A percentile compares a stretch with the other conserved stretches of the same genome.
These are phyloP conservation scores for Odiellus spinosus DNA, from an alignment of 2,888 invertebrate genomes.

Conservation along the genomic window DNA sequence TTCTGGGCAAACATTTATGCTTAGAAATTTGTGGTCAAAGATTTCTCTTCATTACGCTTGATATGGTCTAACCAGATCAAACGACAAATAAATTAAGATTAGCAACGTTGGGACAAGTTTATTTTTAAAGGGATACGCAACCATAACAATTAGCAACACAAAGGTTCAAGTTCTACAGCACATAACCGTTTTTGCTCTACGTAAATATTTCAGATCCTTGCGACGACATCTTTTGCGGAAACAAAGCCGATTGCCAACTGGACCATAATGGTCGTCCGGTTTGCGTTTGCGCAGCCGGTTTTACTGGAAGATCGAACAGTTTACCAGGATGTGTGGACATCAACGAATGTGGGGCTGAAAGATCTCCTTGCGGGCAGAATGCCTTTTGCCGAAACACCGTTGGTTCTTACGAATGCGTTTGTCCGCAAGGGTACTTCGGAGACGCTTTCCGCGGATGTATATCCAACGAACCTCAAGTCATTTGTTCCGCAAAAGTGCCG, in stretches of 20 bases:
- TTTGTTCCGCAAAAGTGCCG: slow-evolving; percentile 16
- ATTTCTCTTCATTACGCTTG: too few relatives aligned
- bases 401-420: slow-evolving; percentile 70
- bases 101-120: too few relatives aligned
- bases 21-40: too few relatives aligned
- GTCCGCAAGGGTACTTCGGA: slow-evolving; percentile 46
- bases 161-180: too few relatives aligned
- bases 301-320: slow-evolving; percentile 42
- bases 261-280: slow-evolving; percentile 57
- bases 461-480: slow-evolving; percentile 11
- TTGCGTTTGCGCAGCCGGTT: slow-evolving; percentile 67
- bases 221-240: slow-evolving; percentile 64
- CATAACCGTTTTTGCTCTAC: too few relatives aligned
- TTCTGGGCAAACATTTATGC: too few relatives aligned
- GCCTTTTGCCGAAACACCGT: slow-evolving; percentile 78
- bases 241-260: slow-evolving; percentile 75
- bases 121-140: too few relatives aligned
- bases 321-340: slow-evolving; percentile 47
- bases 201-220: slow-evolving; percentile 56
- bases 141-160: too few relatives aligned
- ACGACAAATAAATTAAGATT: too few relatives aligned
- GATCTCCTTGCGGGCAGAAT: slow-evolving; percentile 57
- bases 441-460: slow-evolving; percentile 21
- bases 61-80: too few relatives aligned
- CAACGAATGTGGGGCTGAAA: slow-evolving; percentile 59